Base-by-base conservation (phyloP, 2,797 vertebrate species). In the Mus caroli region DNA sequence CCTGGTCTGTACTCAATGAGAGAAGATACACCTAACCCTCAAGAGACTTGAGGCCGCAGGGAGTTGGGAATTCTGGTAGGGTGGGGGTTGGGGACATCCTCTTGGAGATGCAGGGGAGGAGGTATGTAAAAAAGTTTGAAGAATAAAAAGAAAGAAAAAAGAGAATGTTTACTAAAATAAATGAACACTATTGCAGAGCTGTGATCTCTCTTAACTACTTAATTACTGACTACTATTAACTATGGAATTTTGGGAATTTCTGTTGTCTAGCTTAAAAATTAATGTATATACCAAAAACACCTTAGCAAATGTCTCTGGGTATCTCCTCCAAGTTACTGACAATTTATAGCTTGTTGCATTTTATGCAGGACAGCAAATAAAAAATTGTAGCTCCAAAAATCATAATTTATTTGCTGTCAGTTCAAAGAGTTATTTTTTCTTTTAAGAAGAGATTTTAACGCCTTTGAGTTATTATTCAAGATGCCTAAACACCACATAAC, bases 401-500 rank as follows among this genome's bases (percentile, higher is more conserved):
- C 69, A 94, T 1, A 92, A 17, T 60, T 92, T 73, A 20, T 76
- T 95, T 75, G 88, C 58, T 60, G 87, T 96, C 90, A 96, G 69
- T 92, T 95, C 92, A 97, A 95, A 83, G 73, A 96, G 79, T 34
- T 19, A 43, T 91, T 88, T 90, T 79, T 67, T 54, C 37, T 73
- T 75, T 75, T 75, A 73, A 40, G n/a, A 73, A 20, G 20, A 40
- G n/a, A 10, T 40, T 40, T 93, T 90, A 54, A 95, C 96, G 83
- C 8, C n/a, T 69, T 79, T 91, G 28, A 58, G 97, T 67, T 52
- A 96, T 94, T 60, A 84, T 88, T 94, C 92, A 96, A 89, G 90
- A 28, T 95, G 43, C 54, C 84, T 79, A 54, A 86, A 89, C 94
- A 89, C 54, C 52, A 95, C 76, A 24, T 54, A 92, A 91, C 88